Base-by-base conservation (phyloP, 2,888 invertebrate species). In the Melieria crassipennis region DNA sequence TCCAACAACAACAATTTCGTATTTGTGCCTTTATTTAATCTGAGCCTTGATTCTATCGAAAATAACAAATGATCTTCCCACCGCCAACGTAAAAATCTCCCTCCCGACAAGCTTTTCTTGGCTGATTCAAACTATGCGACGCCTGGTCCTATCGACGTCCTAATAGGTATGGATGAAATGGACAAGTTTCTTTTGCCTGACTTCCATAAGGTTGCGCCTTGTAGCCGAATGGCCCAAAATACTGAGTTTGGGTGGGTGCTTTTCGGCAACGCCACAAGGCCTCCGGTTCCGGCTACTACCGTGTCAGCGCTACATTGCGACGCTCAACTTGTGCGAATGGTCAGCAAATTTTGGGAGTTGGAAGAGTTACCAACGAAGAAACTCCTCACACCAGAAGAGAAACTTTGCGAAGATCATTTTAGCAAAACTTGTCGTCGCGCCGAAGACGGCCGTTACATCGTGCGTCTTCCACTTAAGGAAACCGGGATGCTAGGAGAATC, bases 21-120 rank as follows among this genome's bases (percentile, higher is more conserved):
- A 30, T 30, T 30, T 30, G 30, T 30, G 30, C 30, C n/a, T n/a
- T n/a, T n/a, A n/a, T n/a, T n/a, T n/a, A n/a, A n/a, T n/a, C n/a
- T n/a, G n/a, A n/a, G n/a, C n/a, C 30, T 30, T 30, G 30, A 30
- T 30, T 30, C 30, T 75, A 42, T 46, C 45, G 11, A 75, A 73
- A 70, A 73, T 77, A 7, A 75, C 74, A 4, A 73, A 70, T 43
- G 57, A 75, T 48, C 43, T 73, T 61, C 73, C 73, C 30, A 61
- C 70, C 5, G 46, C 60, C 16, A 52, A 50, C 48, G 56, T 75
- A 16, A 48, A 50, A 5, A 45, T 16, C 46, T 56, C 9, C 16
- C 30, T 46, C 9, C 73, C 48, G 30, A 57, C 3, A 46, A 71
- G 4, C 43, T 73, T 10, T n/a, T 50, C 4, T 65, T 76, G 30